Conservation (phyloP, 2,113 vertebrate genomes). For the Arizona elegans region DNA sequence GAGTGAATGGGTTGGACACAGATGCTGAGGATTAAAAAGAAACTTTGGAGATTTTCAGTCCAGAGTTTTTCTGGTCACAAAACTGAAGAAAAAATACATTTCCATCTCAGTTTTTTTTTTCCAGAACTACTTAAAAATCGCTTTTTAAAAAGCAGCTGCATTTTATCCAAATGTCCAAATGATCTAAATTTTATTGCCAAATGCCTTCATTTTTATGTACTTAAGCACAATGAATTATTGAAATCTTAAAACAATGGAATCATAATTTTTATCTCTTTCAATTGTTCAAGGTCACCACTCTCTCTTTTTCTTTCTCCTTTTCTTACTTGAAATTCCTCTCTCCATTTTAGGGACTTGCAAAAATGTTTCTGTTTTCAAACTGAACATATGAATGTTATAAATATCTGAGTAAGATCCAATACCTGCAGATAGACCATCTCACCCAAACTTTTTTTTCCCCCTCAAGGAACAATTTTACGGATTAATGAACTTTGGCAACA, state of each 20-base stretch:
- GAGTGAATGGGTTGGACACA: slow-evolving; percentile 48
- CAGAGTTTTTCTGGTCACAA: slow-evolving; percentile 56
- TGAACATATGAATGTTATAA: slow-evolving; percentile 49
- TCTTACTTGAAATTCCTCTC: background rate
- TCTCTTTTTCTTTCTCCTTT: slow-evolving; percentile 16
- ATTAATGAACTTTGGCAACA: slow-evolving; percentile 51
- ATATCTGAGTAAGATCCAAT: slow-evolving; percentile 43
- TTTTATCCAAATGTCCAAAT: slow-evolving; percentile 61
- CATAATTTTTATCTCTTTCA: slow-evolving; percentile 53
- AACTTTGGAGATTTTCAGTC: slow-evolving; percentile 53
- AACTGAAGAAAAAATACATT: slow-evolving; percentile 36
- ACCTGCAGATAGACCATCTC: slow-evolving; percentile 12
- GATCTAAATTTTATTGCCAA: slow-evolving; percentile 62
- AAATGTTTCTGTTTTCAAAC: slow-evolving; percentile 54
- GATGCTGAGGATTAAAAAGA: slow-evolving; percentile 55
- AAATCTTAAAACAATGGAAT: slow-evolving; percentile 69
- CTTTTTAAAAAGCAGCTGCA: slow-evolving; percentile 47
- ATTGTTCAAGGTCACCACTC: slow-evolving; percentile 44
- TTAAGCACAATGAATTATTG: slow-evolving; percentile 66
- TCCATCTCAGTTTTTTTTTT: background rate
- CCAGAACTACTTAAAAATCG: slow-evolving; percentile 50
- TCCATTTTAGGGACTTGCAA: slow-evolving; percentile 48
- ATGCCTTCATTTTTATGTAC: slow-evolving; percentile 65
- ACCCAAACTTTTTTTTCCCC: slow-evolving; percentile 17
- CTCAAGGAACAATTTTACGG: slow-evolving; percentile 27